Base-by-base conservation (phyloP, 2,888 invertebrate species). In the Opisthograptis luteolata region DNA sequence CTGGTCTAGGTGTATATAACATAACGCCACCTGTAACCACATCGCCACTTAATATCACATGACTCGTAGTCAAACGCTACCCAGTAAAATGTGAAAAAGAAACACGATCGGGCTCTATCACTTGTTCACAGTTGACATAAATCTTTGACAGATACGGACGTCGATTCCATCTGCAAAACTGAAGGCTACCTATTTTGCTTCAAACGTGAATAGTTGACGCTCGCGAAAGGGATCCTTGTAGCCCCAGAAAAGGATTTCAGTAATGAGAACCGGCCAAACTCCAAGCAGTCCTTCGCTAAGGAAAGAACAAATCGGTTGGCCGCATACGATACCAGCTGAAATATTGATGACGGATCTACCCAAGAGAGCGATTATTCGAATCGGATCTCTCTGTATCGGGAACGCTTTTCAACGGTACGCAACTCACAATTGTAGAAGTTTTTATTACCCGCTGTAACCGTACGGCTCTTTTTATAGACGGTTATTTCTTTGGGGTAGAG, bases 341-440 rank as follows among this genome's bases (percentile, higher is more conserved):
- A 81, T 80, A 81, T 81, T 80, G 81, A 81, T 81, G 81, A 79
- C 73, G 68, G 76, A 75, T 71, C 70, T 65, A 64, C 81, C 79
- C 78, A 66, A 66, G 79, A 79, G 80, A 58, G 63, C 77, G 76
- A 81, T 81, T 81, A 81, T 74, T 69, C 66, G 73, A 70, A 70
- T 64, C 70, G 66, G 73, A 73, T 72, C 69, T 72, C 68, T 60
- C 58, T 70, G 71, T 75, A 76, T 75, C 72, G 72, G 66, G 66
- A 68, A 63, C 65, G 62, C 70, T 67, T 64, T 66, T 47, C 63
- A 63, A 65, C 66, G 68, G 66, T 74, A 70, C 70, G 65, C 62
- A 68, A 63, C 73, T 67, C 70, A 68, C 70, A 76, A 74, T 79
- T 76, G 73, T 70, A 76, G 67, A 75, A 75, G 68, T 73, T 81